Evolutionary conservation across 2,113 vertebrate genomes (phyloP), one percentile per base, ranked within the genome.

Genomic region (Microtus montanus): DNA sequence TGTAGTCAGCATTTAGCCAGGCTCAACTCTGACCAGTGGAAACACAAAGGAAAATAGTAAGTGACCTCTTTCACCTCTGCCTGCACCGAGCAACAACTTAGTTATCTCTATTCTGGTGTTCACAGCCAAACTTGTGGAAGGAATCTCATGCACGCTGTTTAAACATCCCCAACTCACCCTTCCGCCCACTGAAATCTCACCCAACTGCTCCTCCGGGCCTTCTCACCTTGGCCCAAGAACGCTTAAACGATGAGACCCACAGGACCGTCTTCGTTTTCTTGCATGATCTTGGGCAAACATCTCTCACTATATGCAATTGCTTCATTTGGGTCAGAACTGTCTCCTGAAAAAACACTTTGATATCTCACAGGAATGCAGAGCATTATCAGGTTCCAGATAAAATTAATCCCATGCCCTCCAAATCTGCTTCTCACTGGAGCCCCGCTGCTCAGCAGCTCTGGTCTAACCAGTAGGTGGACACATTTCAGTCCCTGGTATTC

Each of bases 281-380:
- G 35, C 41, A 85, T 73, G 9, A 82, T 89, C 68, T 64, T 96
- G 61, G 19, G 47, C 35, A 89, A 24, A 10, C 35, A 47, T 35
- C 44, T 66, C 24, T 80, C 22, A 22, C 35, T 89, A 35, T n/a
- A 84, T 85, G 78, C 33, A 87, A 38, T 5, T 35, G 35, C 35
- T 2, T 58, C 44, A 33, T 91, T 70, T 75, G 41, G 19, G n/a
- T 15, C 66, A 54, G 44, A 83, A 82, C 20, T 44, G 2, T 95
- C 68, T 95, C 26, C 80, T 66, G 54, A 85, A 66, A 79, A 92
- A 93, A 92, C 63, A 79, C 44, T 54, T 17, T 14, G 30, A 13
- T 82, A 54, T 80, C n/a, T 90, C 68, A 90, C 75, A 89, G 63
- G 75, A 95, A 96, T 84, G 77, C 24, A 84, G 89, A 96, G n/a